Base-by-base conservation (phyloP, 2,113 vertebrate genomes). In the Hemicordylus capensis region DNA sequence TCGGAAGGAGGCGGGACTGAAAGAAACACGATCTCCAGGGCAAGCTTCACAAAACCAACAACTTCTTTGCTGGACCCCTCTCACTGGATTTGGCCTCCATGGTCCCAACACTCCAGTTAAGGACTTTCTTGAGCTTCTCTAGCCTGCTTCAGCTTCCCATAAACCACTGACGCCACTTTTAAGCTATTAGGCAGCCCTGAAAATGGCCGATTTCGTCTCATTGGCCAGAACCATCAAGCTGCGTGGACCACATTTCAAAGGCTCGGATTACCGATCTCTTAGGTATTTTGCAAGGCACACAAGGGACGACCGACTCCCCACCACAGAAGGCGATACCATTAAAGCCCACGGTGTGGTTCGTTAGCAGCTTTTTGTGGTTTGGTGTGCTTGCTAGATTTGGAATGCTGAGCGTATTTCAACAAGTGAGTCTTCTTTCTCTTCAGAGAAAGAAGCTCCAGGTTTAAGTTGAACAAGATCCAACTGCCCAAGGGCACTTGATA, bases 381-480 rank as follows among this genome's bases (percentile, higher is more conserved):
- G 63, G 0, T 34, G 0, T 6, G 1, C 34, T 1, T 0, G 37
- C 72, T 34, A 39, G 74, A 42, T 31, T 81, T 61, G 83, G 88
- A 78, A 24, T 24, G 3, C 37, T 73, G 0, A 22, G 17, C 9
- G 31, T 63, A 0, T 0, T 34, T 59, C 81, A 39, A 0, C 26
- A 9, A 14, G 0, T 0, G n/a, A n/a, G n/a, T n/a, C n/a, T n/a
- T n/a, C n/a, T n/a, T n/a, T n/a, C n/a, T n/a, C 48, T 31, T 8
- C 44, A 37, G 44, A 83, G 31, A 56, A 56, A 14, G 54, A n/a
- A 73, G 39, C 15, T 76, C 56, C 11, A 2, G 37, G 6, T 3
- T 37, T 61, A 72, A 77, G 17, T 58, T 6, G 80, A 0, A 46
- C 6, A 20, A 63, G 39, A 28, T 0, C 1, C 0, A 24, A 14